Percentiles rank a stretch among this genome's conserved stretches.
phyloP scores from a whole-genome alignment of 2,797 vertebrate genomes.

The Nothura maculosa region DNA sequence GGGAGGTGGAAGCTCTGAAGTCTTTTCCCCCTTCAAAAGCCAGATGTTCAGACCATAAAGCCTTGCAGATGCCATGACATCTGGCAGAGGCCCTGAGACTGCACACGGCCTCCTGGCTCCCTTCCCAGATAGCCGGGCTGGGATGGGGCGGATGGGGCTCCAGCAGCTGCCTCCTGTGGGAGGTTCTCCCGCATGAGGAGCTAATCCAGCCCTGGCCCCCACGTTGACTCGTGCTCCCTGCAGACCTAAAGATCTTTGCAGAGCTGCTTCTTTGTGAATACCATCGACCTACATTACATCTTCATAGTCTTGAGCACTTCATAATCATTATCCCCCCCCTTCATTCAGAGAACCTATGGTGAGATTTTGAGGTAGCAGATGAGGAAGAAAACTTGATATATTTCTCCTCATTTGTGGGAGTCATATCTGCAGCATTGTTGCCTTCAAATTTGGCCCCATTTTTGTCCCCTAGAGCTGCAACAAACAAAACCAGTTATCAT shows the following conservation, averaged over 20 bases:
- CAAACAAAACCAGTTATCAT: background rate
- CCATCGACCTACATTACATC: background rate
- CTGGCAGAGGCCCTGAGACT: conserved; percentile 29
- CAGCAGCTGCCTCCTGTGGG: background rate
- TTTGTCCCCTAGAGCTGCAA: background rate
- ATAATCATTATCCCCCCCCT: background rate
- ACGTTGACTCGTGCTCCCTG: background rate
- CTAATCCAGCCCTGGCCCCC: background rate
- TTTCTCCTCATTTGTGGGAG: background rate
- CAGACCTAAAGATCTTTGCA: background rate
- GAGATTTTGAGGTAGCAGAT: background rate
- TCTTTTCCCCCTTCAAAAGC: conserved; percentile 24
- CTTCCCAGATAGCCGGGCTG: conserved; percentile 9
- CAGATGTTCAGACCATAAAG: conserved; percentile 58
- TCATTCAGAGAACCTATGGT: background rate
- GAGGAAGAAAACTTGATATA: background rate
- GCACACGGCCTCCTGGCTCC: background rate
- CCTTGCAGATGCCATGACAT: conserved; percentile 43
- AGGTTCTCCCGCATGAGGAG: background rate
- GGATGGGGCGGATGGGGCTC: background rate
- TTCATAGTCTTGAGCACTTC: background rate
- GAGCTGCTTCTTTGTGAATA: background rate
- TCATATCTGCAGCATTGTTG: rapidly evolving
- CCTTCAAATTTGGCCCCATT: background rate
- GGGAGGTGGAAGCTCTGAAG: conserved; percentile 18